phyloP scores from a whole-genome alignment of 2,113 vertebrate species.

The Ornithorhynchus anatinus region DNA sequence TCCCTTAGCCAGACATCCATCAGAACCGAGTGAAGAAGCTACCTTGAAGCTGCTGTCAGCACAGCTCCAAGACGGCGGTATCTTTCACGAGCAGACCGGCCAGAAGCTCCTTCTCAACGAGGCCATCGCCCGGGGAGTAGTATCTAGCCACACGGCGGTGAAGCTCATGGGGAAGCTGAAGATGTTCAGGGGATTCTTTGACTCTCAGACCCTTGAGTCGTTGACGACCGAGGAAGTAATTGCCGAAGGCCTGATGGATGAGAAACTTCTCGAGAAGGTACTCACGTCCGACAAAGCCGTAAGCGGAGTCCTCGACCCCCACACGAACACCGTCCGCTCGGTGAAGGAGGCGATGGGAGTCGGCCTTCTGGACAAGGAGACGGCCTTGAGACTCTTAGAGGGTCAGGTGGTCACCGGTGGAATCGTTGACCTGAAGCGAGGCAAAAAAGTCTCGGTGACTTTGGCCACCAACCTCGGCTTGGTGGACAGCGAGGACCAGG shows the following conservation, averaged over 20 bases:
- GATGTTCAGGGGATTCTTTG: constrained; percentile 90
- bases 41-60: constrained; percentile 68
- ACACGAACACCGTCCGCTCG: constrained; percentile 73
- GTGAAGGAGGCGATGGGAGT: constrained; percentile 79
- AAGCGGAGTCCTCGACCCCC: constrained; percentile 83
- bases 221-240: constrained; percentile 84
- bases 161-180: constrained; percentile 84
- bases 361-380: constrained; percentile 86
- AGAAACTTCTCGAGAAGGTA: constrained; percentile 85
- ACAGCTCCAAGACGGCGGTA: constrained; percentile 81
- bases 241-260: constrained; percentile 84
- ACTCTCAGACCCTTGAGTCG: constrained; percentile 72
- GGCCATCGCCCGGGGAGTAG: constrained; percentile 74
- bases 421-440: constrained; percentile 85
- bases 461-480: constrained; percentile 89
- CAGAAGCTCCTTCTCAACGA: constrained; percentile 84
- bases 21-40: constrained; percentile 47
- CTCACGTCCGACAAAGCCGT: constrained; percentile 84
- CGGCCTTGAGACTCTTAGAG: constrained; percentile 82
- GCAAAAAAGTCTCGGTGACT: constrained; percentile 89
- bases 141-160: constrained; percentile 83
- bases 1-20: background rate
- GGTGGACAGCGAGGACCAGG: constrained; percentile 70
- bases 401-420: constrained; percentile 91
- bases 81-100: constrained; percentile 70